A percentile compares a stretch with the other conserved stretches of the same genome.
Conservation (phyloP, 2,113 vertebrate genomes). For the Laticauda laticaudata region DNA sequence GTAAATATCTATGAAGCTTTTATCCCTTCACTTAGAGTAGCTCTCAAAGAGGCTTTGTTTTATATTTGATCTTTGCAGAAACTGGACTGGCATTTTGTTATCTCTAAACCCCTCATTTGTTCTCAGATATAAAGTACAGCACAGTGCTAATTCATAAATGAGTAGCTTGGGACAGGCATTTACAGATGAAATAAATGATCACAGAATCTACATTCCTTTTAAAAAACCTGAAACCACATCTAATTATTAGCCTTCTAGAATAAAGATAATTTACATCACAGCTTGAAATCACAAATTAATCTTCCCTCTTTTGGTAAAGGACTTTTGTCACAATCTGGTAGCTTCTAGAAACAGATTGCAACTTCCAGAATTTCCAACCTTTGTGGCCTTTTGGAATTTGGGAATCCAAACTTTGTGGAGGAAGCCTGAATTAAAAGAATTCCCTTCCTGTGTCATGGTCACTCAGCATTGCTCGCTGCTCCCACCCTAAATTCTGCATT, state of each 20-base stretch:
- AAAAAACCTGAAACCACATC: conserved; percentile 3
- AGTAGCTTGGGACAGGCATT: background rate
- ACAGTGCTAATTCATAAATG: conserved; percentile 58
- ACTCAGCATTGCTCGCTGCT: rapidly evolving
- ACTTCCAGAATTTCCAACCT: background rate
- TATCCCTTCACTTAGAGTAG: too few species aligned
- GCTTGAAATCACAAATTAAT: background rate
- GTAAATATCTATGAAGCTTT: background rate
- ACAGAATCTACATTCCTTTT: background rate
- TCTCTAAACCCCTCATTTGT: background rate
- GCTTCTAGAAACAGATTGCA: background rate
- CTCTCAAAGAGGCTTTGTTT: background rate
- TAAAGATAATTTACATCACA: background rate
- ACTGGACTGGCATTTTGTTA: conserved; percentile 23
- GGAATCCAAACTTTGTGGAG: background rate
- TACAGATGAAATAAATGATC: conserved; percentile 19
- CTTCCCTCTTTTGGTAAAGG: background rate
- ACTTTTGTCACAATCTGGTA: background rate
- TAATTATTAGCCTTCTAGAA: background rate
- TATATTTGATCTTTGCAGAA: background rate
- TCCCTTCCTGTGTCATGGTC: rapidly evolving
- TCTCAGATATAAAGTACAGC: conserved; percentile 41
- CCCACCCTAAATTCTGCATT: background rate
- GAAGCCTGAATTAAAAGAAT: background rate
- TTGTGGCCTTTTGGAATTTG: background rate